Percentiles rank a stretch among this genome's conserved stretches.
Evolutionary conservation across 2,113 vertebrate species (phyloP).

Genomic region (Gulo gulo): DNA sequence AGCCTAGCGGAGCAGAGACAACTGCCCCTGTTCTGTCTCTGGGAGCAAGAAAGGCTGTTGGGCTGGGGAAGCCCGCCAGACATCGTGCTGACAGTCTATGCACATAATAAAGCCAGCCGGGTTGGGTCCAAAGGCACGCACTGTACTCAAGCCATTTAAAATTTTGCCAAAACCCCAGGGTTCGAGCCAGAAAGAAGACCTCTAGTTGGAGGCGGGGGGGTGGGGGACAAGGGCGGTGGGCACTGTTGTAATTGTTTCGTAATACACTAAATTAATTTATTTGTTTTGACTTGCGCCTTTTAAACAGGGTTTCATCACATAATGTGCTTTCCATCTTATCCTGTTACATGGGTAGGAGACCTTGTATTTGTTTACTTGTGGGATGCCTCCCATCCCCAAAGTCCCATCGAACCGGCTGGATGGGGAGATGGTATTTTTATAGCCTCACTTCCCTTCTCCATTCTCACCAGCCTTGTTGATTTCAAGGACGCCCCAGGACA

Average conservation of each 20-base stretch:
- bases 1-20: not conserved
- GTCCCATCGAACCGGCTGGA: not conserved
- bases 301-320: conserved; percentile 74
- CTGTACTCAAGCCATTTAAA: conserved; percentile 34
- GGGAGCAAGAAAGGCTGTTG: not conserved
- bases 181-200: conserved; percentile 25
- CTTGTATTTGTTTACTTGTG: conserved; percentile 39
- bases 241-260: conserved; percentile 78
- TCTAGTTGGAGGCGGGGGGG: not conserved
- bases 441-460: not conserved
- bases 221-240: not conserved
- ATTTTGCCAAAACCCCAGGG: conserved; percentile 26
- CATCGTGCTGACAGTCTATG: fast-evolving
- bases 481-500: fast-evolving
- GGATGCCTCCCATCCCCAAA: not conserved
- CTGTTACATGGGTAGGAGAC: conserved; percentile 61
- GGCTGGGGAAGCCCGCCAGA: not conserved
- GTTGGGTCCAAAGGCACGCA: not conserved
- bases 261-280: conserved; percentile 81
- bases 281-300: conserved; percentile 77
- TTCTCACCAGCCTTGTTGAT: not conserved
- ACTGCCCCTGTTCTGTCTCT: fast-evolving
- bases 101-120: not conserved
- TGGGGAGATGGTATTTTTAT: not conserved
- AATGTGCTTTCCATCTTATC: conserved; percentile 81